Evolutionary conservation across 1,140 invertebrate species (phyloP).

Genomic region (Armadillidium nasatum): DNA sequence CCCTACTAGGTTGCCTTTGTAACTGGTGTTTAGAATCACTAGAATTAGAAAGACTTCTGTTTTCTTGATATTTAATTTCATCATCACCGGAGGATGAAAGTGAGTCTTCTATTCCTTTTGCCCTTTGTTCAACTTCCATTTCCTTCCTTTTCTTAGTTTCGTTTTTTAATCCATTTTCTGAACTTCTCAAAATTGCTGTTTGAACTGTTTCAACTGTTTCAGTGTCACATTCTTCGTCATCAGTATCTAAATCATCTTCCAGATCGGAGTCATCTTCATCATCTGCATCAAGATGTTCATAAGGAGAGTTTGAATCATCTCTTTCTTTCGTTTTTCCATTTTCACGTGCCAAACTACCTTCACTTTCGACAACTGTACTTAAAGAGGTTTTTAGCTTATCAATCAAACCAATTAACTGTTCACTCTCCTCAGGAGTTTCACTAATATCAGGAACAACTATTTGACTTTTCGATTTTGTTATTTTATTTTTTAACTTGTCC

Average conservation of each 20-base stretch:
- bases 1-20: slow-evolving; percentile 30
- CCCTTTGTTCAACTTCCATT: background rate
- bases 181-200: background rate
- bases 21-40: slow-evolving; percentile 14
- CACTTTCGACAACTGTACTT: slow-evolving; percentile 21
- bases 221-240: slow-evolving; percentile 13
- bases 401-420: slow-evolving; percentile 66
- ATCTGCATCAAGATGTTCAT: slow-evolving; percentile 13
- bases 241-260: slow-evolving; percentile 14
- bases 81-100: slow-evolving; percentile 8
- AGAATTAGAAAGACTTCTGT: background rate
- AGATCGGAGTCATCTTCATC: slow-evolving; percentile 16
- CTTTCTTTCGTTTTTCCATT: slow-evolving; percentile 16
- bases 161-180: background rate
- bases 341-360: background rate
- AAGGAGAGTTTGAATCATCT: slow-evolving; percentile 6
- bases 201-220: background rate
- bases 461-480: slow-evolving; percentile 49
- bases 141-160: slow-evolving; percentile 9
- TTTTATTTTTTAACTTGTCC: slow-evolving; percentile 59
- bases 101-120: background rate
- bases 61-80: background rate
- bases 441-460: slow-evolving; percentile 11
- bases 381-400: slow-evolving; percentile 67
- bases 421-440: slow-evolving; percentile 51